Conservation (phyloP, 1,140 invertebrate genomes). For the Trichonephila inaurata region DNA sequence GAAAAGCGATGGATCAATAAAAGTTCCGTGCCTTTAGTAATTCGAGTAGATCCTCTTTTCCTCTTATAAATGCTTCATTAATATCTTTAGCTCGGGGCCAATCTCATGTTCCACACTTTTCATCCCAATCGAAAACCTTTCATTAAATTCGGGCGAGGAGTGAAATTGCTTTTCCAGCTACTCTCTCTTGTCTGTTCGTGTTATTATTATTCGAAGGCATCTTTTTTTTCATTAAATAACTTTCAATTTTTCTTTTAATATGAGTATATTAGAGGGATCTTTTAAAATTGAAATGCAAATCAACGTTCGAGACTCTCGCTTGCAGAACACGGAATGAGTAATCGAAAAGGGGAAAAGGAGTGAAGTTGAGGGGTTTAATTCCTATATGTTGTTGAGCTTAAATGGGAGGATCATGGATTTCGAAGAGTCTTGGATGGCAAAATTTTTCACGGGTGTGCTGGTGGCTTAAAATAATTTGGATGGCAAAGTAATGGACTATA, state of each 20-base stretch:
- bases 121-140: slow-evolving; percentile 32
- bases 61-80: slow-evolving; percentile 39
- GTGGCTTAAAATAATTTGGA: no score
- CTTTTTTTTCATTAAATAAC: background rate
- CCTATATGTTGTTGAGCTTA: no score
- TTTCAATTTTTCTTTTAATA: background rate
- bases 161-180: slow-evolving; percentile 39
- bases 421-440: no score
- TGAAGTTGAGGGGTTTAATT: no score
- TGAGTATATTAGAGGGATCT: background rate
- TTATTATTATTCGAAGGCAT: background rate
- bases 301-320: background rate
- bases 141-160: slow-evolving; percentile 46
- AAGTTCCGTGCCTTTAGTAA: background rate
- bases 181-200: background rate
- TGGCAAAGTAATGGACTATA: no score
- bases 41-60: slow-evolving; percentile 29
- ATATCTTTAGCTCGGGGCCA: slow-evolving; percentile 38
- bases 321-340: no score
- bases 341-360: no score
- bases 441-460: no score
- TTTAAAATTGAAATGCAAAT: slow-evolving; percentile 32
- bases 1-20: background rate
- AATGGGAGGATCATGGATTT: no score
- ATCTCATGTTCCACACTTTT: background rate